Evolutionary conservation across 1,140 invertebrate genomes (phyloP), one percentile per base, ranked within the genome.

Genomic region (Prorops nasuta): DNA sequence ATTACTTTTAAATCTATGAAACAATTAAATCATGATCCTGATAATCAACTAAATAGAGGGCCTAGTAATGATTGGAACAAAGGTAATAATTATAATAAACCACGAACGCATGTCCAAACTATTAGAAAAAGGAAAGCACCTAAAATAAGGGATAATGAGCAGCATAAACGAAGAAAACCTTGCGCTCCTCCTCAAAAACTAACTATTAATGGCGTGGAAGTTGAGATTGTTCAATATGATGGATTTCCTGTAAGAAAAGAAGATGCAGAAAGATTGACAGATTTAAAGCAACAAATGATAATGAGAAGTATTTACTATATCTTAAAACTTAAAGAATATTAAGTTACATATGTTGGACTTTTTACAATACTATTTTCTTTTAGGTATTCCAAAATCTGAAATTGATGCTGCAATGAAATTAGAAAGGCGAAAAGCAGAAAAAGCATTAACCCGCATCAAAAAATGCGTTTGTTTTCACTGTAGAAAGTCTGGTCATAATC

Each of bases 401-500:
- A 83, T 89, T 7, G 71, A 83, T 35, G 69, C 65, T 21, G 83
- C 83, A 1, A 79, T 90, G 65, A 88, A 89, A 67, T 60, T 86
- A 19, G 86, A 89, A 65, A 77, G 87, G 49, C 67, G 88, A 51
- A 83, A 80, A 66, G 86, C 87, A 18, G 87, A 90, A 69, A 90
- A 89, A 72, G 80, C 82, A 7, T 69, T 89, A 4, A 75, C 84
- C 3, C 71, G 82, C 14, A 63, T 85, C n/a, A 84, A 81, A 56
- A 86, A 83, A 58, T 83, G 83, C 58, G 83, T 88, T 2, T 94
- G 91, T 78, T 92, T 88, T 56, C 86, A 91, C 55, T 94, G 90
- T 72, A 77, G 88, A 15, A 85, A 86, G 67, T 79, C 83, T 17
- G 91, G 91, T 3, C 91, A 94, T 63, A 82, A 84, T 63, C 71